These are phyloP conservation scores for Dunckerocampus dactyliophorus DNA, from an alignment of 2,113 vertebrate species.

Conservation along the genomic window DNA sequence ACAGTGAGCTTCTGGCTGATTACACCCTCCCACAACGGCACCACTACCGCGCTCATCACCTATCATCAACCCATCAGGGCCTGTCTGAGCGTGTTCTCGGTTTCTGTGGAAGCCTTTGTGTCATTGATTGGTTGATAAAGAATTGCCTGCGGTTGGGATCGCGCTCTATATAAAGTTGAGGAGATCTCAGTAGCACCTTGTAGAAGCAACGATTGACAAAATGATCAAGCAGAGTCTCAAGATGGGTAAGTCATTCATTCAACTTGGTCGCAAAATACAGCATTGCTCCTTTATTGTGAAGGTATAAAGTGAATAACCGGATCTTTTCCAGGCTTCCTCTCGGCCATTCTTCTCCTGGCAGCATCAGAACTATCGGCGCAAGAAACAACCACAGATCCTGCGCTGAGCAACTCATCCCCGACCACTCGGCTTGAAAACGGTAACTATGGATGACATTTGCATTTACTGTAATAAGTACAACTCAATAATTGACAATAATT, in stretches of 20 bases:
- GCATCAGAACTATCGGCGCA: conserved; percentile 14
- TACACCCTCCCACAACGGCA: background rate
- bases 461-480: too few species aligned
- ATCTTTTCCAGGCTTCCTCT: conserved; percentile 21
- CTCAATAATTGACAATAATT: too few species aligned
- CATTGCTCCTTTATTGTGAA: background rate
- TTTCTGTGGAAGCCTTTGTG: background rate
- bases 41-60: background rate
- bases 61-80: background rate
- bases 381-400: conserved; percentile 15
- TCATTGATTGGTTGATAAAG: conserved; percentile 41
- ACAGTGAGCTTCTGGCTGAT: conserved; percentile 12
- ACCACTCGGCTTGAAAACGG: conserved; percentile 24
- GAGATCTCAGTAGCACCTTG: background rate
- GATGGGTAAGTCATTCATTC: conserved; percentile 27
- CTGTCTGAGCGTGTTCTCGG: conserved; percentile 44
- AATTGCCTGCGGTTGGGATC: background rate
- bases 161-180: conserved; percentile 34
- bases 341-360: conserved; percentile 23
- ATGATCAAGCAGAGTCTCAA: conserved; percentile 43
- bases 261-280: background rate
- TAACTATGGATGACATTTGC: conserved; percentile 10
- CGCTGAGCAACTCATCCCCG: background rate
- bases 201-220: conserved; percentile 6
- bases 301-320: background rate